Evolutionary conservation across 2,113 vertebrate genomes (phyloP).

Genomic region (Cyphomyrus discorhynchus): DNA sequence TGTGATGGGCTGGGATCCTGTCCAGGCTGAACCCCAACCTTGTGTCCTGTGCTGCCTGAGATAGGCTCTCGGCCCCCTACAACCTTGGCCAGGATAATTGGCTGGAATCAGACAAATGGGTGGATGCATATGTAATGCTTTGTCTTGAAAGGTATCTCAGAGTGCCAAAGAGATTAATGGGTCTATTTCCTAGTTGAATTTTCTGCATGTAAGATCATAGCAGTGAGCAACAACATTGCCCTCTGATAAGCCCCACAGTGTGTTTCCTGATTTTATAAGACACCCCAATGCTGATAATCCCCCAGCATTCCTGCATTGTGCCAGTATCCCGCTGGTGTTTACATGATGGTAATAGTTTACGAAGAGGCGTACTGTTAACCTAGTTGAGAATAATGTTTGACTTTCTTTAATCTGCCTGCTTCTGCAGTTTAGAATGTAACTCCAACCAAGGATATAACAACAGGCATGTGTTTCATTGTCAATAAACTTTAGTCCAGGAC

Average conservation of each 20-base stretch:
- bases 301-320: background rate
- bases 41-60: background rate
- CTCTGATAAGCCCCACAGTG: background rate
- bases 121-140: background rate
- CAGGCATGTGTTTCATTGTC: background rate
- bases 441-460: background rate
- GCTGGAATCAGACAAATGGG: background rate
- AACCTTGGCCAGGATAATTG: background rate
- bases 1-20: background rate
- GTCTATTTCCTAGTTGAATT: background rate
- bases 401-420: background rate
- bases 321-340: background rate
- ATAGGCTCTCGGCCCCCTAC: background rate
- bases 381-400: background rate
- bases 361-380: background rate
- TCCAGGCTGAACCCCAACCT: background rate
- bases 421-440: background rate
- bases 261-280: background rate
- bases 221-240: background rate
- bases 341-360: constrained; percentile 1
- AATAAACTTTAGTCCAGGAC: background rate
- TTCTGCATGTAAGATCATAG: background rate
- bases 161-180: background rate
- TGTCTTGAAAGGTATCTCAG: background rate
- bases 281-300: background rate